Evolutionary conservation across 2,113 vertebrate species (phyloP).

Genomic region (Marmota monax): DNA sequence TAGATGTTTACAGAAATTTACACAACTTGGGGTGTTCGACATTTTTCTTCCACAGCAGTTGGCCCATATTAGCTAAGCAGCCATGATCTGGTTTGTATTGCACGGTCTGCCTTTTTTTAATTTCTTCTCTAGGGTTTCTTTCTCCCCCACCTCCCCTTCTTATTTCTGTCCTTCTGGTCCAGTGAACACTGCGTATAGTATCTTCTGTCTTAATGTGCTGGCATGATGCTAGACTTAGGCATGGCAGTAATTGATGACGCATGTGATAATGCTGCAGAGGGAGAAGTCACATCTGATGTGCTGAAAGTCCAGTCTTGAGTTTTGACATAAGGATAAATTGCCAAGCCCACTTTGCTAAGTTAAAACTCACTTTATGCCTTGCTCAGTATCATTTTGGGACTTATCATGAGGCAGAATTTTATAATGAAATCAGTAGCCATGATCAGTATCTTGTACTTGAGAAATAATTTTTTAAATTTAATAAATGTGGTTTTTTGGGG

Average conservation of each 20-base stretch:
- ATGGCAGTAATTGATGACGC: constrained; percentile 99
- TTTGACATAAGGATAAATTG: constrained; percentile 72
- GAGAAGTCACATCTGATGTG: constrained; percentile 84
- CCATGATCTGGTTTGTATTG: constrained; percentile 99
- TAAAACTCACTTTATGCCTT: constrained; percentile 64
- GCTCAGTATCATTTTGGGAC: constrained; percentile 46
- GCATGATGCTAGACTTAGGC: constrained; percentile 99
- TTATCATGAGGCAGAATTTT: constrained; percentile 68
- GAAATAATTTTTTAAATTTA: constrained; percentile 57
- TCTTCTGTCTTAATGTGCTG: constrained; percentile 99
- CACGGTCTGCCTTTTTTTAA: constrained; percentile 99
- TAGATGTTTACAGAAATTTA: constrained; percentile 98
- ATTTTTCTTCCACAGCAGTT: constrained; percentile 99
- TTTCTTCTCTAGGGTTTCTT: constrained; percentile 92
- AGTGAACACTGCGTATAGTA: constrained; percentile 99
- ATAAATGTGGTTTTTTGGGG: constrained; percentile 34
- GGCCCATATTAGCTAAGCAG: constrained; percentile 99
- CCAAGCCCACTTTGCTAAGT: constrained; percentile 74
- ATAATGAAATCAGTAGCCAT: constrained; percentile 35
- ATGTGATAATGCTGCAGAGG: constrained; percentile 99
- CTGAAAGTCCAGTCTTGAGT: constrained; percentile 74
- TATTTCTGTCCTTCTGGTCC: constrained; percentile 95
- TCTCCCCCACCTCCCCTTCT: constrained; percentile 87
- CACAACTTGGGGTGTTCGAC: constrained; percentile 99
- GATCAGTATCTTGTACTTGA: constrained; percentile 40